Percentiles rank a stretch among this genome's conserved stretches.
Conservation (phyloP, 2,797 vertebrate species). For the Mus caroli region DNA sequence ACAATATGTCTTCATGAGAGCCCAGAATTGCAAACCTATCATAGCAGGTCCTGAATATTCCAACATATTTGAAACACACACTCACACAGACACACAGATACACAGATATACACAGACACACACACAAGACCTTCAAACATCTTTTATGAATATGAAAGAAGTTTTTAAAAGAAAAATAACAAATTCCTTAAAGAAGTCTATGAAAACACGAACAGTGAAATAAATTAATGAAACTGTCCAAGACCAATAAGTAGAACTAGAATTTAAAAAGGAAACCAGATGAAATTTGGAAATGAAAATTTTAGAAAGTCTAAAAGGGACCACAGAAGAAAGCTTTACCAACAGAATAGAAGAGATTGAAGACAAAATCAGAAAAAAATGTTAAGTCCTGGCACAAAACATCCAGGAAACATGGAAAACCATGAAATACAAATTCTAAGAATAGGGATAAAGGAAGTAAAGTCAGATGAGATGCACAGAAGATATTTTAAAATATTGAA, state of each 20-base stretch:
- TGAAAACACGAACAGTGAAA: neutral
- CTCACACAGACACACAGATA: too few relatives aligned
- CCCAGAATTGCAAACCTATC: too few relatives aligned
- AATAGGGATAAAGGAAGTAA: neutral
- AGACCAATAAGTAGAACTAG: neutral
- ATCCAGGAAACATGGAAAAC: neutral
- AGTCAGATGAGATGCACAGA: neutral
- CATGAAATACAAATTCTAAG: neutral
- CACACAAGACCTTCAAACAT: too few relatives aligned
- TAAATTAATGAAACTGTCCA: neutral
- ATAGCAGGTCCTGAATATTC: too few relatives aligned
- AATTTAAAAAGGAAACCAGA: neutral
- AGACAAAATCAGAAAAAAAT: neutral
- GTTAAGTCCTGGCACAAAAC: neutral
- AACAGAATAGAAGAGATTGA: neutral
- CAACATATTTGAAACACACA: too few relatives aligned
- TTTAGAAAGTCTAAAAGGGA: neutral
- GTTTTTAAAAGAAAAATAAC: neutral
- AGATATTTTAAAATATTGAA: neutral
- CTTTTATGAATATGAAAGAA: too few relatives aligned
- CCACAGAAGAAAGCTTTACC: neutral
- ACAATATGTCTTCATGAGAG: too few relatives aligned
- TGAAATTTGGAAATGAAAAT: neutral
- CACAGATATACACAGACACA: too few relatives aligned
- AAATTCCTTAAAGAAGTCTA: neutral